phyloP scores from a whole-genome alignment of 2,113 vertebrate genomes.

The Aepyceros melampus region DNA sequence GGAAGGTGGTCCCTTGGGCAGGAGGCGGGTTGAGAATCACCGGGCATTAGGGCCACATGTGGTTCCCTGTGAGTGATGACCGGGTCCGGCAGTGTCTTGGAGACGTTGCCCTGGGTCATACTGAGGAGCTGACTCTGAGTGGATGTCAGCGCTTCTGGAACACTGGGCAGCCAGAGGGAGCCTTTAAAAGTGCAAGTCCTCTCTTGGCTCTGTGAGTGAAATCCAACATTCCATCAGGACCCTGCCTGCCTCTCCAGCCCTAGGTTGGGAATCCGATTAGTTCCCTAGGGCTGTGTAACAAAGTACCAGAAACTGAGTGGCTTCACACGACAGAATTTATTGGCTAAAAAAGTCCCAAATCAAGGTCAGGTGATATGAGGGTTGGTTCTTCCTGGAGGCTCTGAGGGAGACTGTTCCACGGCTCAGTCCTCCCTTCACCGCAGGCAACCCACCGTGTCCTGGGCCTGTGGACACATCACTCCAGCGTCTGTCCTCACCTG shows the following conservation, averaged over 20 bases:
- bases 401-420: neutral
- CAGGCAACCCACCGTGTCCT: neutral
- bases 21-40: neutral
- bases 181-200: neutral
- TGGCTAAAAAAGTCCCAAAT: neutral
- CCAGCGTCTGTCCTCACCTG: neutral
- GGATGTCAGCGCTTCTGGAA: neutral
- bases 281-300: neutral
- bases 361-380: neutral
- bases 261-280: too few species aligned
- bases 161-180: neutral
- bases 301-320: neutral
- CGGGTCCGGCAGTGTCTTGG: neutral
- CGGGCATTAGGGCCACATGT: fast-evolving
- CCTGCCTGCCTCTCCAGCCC: neutral
- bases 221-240: neutral
- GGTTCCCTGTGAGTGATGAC: neutral
- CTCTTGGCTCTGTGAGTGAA: neutral
- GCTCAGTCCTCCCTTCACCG: neutral
- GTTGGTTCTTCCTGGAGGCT: neutral
- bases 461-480: neutral
- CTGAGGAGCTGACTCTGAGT: neutral
- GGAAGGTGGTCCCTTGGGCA: neutral
- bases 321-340: neutral
- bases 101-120: neutral